These are phyloP conservation scores for Pandemis heparana DNA, from an alignment of 2,888 invertebrate genomes.

Conservation along the genomic window DNA sequence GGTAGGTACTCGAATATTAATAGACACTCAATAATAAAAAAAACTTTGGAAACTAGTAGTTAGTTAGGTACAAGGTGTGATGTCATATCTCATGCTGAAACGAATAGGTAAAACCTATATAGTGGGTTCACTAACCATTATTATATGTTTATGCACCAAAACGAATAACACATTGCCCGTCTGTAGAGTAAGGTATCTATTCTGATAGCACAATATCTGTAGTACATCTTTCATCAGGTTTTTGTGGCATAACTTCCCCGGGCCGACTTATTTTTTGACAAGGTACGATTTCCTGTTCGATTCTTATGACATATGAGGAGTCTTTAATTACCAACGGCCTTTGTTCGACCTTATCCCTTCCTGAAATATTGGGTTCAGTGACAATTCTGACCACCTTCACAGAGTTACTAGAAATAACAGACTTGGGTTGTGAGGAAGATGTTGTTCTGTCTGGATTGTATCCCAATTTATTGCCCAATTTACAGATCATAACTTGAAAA, in stretches of 20 bases:
- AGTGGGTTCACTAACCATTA: not conserved
- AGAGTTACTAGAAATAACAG: not conserved
- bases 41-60: too few relatives aligned
- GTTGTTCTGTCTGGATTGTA: conserved; percentile 47
- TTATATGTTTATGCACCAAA: too few relatives aligned
- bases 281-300: not conserved
- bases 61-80: not conserved
- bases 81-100: not conserved
- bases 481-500: conserved; percentile 55
- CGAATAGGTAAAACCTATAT: not conserved
- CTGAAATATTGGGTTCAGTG: not conserved
- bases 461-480: conserved; percentile 57
- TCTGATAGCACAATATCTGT: not conserved
- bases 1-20: too few relatives aligned
- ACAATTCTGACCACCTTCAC: not conserved
- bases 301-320: not conserved
- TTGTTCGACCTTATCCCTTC: not conserved
- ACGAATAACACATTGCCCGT: too few relatives aligned
- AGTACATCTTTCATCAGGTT: not conserved
- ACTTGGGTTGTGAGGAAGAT: not conserved
- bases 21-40: too few relatives aligned
- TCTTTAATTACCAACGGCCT: not conserved
- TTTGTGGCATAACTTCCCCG: conserved; percentile 8
- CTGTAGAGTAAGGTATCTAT: not conserved
- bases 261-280: not conserved